These are phyloP conservation scores for Hermodice carunculata DNA, from an alignment of 2,888 invertebrate genomes.

Conservation along the genomic window DNA sequence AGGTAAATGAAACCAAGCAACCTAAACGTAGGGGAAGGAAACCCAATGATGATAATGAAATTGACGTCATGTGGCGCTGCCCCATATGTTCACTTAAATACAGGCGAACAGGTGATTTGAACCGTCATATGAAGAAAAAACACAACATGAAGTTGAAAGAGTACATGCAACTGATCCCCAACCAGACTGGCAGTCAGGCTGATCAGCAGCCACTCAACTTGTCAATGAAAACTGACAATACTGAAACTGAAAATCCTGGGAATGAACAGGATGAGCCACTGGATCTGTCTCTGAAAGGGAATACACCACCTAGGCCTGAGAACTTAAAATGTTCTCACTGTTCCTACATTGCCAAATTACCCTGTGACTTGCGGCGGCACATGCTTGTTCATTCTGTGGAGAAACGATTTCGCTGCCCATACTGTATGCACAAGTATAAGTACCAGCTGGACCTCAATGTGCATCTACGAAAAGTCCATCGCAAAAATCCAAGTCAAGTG, in stretches of 20 bases:
- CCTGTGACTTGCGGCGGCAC: constrained; percentile 67
- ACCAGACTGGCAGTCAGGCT: constrained; percentile 10
- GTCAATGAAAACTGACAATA: background rate
- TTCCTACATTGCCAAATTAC: constrained; percentile 68
- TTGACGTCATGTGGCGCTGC: constrained; percentile 28
- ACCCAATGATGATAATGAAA: background rate
- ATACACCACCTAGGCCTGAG: background rate
- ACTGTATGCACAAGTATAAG: constrained; percentile 82
- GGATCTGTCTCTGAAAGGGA: constrained; percentile 6
- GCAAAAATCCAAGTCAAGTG: too few relatives aligned
- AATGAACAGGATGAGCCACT: constrained; percentile 9
- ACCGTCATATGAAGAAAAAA: constrained; percentile 64
- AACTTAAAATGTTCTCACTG: constrained; percentile 64
- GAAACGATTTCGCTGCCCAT: constrained; percentile 64
- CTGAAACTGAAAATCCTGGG: background rate
- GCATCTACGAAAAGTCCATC: constrained; percentile 32
- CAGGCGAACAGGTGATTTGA: constrained; percentile 62
- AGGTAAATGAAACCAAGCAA: background rate
- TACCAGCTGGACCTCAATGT: constrained; percentile 73
- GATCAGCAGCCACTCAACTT: constrained; percentile 37
- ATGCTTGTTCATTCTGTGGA: constrained; percentile 65
- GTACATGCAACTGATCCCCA: constrained; percentile 19
- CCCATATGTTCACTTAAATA: constrained; percentile 46
- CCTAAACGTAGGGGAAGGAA: background rate
- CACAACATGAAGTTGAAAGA: constrained; percentile 57